phyloP scores from a whole-genome alignment of 2,888 invertebrate genomes.

The Drosophila paranaensis region DNA sequence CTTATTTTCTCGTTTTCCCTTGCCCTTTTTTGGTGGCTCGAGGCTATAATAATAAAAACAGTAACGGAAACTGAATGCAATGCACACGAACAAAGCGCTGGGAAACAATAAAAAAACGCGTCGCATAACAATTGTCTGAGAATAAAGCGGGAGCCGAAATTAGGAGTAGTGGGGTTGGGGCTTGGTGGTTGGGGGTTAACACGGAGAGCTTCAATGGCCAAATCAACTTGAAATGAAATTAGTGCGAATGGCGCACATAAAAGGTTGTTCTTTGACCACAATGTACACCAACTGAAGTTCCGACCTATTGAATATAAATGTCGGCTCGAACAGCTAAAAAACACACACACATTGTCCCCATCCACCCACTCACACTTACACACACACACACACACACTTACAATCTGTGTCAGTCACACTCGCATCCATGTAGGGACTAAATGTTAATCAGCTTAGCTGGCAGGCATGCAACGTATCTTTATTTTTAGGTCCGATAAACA shows the following conservation, averaged over 20 bases:
- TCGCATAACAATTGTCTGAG: slow-evolving; percentile 66
- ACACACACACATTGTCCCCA: slow-evolving; percentile 14
- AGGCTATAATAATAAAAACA: slow-evolving; percentile 75
- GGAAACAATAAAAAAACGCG: slow-evolving; percentile 64
- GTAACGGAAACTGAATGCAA: slow-evolving; percentile 68
- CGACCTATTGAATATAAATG: slow-evolving; percentile 40
- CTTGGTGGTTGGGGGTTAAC: slow-evolving; percentile 8
- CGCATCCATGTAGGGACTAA: slow-evolving; percentile 34
- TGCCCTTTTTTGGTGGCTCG: slow-evolving; percentile 41
- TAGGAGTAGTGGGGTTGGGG: slow-evolving; percentile 3
- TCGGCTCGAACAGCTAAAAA: slow-evolving; percentile 24
- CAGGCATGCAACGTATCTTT: slow-evolving; percentile 39
- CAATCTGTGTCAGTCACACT: slow-evolving; percentile 1
- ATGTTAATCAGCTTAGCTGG: slow-evolving; percentile 73
- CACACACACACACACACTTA: slow-evolving; percentile 3
- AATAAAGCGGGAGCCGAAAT: slow-evolving; percentile 37
- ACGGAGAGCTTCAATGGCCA: slow-evolving; percentile 15
- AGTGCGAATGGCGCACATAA: slow-evolving; percentile 37
- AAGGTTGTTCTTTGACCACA: slow-evolving; percentile 42
- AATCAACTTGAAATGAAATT: slow-evolving; percentile 63
- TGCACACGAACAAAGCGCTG: slow-evolving; percentile 64
- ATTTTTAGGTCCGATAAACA: slow-evolving; percentile 55
- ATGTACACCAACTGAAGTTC: slow-evolving; percentile 6
- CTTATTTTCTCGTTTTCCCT: slow-evolving; percentile 36
- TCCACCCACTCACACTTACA: slow-evolving; percentile 8